Conservation (phyloP, 2,888 invertebrate species). For the Pocota personata region DNA sequence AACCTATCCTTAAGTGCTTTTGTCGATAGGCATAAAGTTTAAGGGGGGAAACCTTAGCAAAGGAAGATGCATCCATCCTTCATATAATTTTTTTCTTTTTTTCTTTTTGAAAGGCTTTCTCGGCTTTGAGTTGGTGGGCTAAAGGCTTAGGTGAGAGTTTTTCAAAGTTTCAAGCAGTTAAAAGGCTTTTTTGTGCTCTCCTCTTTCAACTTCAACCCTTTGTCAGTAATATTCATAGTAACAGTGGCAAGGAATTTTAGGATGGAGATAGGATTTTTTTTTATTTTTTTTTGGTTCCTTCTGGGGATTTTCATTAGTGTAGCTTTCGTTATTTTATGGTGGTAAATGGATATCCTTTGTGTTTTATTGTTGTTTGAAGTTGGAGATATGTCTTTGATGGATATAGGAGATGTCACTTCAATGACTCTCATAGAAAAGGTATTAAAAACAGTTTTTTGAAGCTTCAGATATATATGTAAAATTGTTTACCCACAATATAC, state of each 20-base stretch:
- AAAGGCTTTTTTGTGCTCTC: constrained; percentile 26
- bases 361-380: constrained; percentile 8
- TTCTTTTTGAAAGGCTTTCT: background rate
- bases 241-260: constrained; percentile 12
- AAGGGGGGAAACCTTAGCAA: background rate
- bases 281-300: background rate
- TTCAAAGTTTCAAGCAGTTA: constrained; percentile 16
- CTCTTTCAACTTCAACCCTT: constrained; percentile 32
- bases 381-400: background rate
- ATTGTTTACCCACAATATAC: background rate
- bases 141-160: constrained; percentile 11
- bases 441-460: no score
- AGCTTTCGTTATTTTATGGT: background rate
- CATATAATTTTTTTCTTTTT: background rate
- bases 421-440: no score
- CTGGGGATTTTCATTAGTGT: constrained; percentile 55
- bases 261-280: background rate
- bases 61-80: constrained; percentile 1
- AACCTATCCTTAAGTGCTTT: constrained; percentile 69
- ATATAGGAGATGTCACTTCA: constrained; percentile 18
- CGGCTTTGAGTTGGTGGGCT: background rate
- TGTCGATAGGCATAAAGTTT: constrained; percentile 58
- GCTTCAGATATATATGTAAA: no score
- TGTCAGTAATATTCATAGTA: constrained; percentile 34
- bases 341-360: constrained; percentile 39